Base-by-base conservation (phyloP, 1,140 invertebrate genomes). In the Venustaconcha ellipsiformis region DNA sequence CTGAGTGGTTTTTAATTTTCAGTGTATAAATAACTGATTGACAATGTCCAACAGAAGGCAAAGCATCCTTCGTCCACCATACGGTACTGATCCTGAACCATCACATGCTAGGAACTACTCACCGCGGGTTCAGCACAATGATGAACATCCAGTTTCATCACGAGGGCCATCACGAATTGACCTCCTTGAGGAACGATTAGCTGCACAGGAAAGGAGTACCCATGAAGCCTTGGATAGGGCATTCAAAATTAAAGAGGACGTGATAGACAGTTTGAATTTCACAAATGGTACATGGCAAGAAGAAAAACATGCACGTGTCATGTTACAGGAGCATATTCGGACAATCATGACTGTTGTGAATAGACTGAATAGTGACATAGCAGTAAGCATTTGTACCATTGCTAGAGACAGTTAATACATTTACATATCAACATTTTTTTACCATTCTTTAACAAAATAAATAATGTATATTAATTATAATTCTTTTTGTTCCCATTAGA, bases 161-260 rank as follows among this genome's bases (percentile, higher is more conserved):
- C 62, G 81, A 17, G 77, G 77, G 20, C 82, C 79, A 18, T 83
- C 82, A 30, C 57, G 82, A 37, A 67, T 88, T 14, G 83, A 87
- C 57, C 74, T 78, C 30, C 58, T 88, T n/a, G 86, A 87, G 68
- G 84, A 86, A 30, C 71, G 86, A 55, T 70, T 88, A 17, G 72
- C 75, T n/a, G 81, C 86, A 63, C 82, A 86, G 60, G 86, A 87
- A 74, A 76, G 79, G 56, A 88, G 81, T 57, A 78, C 84, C 55
- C 82, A 80, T 55, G 76, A 75, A 12, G 67, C 89, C 30, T 81
- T 89, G 20, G 87, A 89, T 62, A 78, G 83, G 71, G 88, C 89
- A 1, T 84, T 87, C 58, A 88, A 88, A 77, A 88, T 88, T 20
- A 90, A 90, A 71, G 88, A 90, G 60, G 88, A 90, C 81, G 84